These are phyloP conservation scores for Idaea dimidiata DNA, from an alignment of 2,888 invertebrate species.

Conservation along the genomic window DNA sequence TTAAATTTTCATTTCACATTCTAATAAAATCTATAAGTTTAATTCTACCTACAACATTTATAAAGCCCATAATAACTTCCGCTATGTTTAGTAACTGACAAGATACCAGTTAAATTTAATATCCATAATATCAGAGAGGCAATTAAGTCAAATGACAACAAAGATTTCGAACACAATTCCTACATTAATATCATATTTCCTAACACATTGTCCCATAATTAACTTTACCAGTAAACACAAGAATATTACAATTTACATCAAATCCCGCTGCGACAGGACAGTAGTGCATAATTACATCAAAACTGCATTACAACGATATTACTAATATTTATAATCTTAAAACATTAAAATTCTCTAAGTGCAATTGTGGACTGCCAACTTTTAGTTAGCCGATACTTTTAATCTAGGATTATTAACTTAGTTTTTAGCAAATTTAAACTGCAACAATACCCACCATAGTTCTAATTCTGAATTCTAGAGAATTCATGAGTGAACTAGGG, in stretches of 20 bases:
- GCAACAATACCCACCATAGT: too few species aligned
- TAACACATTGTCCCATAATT: slow-evolving; percentile 3
- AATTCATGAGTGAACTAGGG: too few species aligned
- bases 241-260: slow-evolving; percentile 23
- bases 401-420: too few species aligned
- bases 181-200: background rate
- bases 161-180: background rate
- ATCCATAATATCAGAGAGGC: background rate
- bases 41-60: background rate
- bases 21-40: background rate
- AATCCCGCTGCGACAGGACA: slow-evolving; percentile 26
- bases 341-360: slow-evolving; percentile 14
- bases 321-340: slow-evolving; percentile 24
- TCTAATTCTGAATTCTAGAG: too few species aligned
- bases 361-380: background rate
- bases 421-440: too few species aligned
- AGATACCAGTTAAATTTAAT: slow-evolving; percentile 1
- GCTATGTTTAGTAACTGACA: background rate
- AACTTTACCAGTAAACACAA: slow-evolving; percentile 6
- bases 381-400: background rate
- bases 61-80: background rate
- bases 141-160: background rate
- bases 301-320: slow-evolving; percentile 30
- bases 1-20: too few species aligned
- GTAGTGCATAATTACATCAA: slow-evolving; percentile 36